Evolutionary conservation across 2,797 vertebrate genomes (phyloP).

Genomic region (Eulemur coronatus): DNA sequence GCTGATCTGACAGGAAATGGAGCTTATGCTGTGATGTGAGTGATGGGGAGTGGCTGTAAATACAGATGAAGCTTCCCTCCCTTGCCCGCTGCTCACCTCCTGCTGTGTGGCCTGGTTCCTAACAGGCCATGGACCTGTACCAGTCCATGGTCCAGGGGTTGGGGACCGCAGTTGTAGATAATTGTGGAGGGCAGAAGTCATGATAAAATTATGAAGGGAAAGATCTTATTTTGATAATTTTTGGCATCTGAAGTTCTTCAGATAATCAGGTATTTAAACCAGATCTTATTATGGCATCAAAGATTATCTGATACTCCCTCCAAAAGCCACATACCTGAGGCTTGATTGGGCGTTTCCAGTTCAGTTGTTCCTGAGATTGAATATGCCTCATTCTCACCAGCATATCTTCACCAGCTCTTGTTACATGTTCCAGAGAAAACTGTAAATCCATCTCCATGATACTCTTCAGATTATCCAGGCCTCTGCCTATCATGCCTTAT

Average conservation of each 20-base stretch:
- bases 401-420: background rate
- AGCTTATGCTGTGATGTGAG: no score
- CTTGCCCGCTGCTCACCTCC: no score
- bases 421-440: background rate
- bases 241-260: background rate
- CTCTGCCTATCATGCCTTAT: background rate
- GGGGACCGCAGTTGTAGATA: background rate
- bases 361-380: background rate
- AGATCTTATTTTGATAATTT: slow-evolving; percentile 3
- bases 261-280: background rate
- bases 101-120: no score
- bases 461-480: background rate
- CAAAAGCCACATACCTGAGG: background rate
- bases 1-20: no score
- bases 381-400: background rate
- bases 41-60: no score
- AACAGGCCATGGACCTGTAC: no score
- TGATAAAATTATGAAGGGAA: background rate
- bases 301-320: background rate
- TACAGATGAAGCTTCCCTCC: no score
- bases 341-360: background rate
- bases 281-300: background rate
- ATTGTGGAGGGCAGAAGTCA: background rate
- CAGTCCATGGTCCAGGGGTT: no score
- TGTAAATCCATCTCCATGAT: background rate